Evolutionary conservation across 1,140 invertebrate species (phyloP).

Genomic region (Caenorhabditis inopinata): DNA sequence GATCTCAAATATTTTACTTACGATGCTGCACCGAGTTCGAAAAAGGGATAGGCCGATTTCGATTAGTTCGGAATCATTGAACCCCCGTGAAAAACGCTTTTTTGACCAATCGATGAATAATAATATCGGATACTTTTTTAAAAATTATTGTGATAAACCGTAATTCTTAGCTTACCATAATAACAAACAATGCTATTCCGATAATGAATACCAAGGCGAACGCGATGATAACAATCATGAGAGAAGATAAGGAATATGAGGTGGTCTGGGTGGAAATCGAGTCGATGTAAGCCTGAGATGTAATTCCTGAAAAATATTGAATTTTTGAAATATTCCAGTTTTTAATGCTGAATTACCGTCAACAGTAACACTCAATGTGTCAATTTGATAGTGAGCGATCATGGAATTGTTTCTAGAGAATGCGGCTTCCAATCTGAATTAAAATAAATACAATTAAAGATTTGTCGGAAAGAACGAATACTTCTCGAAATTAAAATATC

Average conservation of each 20-base stretch:
- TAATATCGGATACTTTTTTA: neutral
- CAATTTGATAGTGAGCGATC: constrained; percentile 1
- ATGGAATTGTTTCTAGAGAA: constrained; percentile 4
- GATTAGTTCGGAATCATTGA: too few species aligned
- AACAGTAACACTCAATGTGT: neutral
- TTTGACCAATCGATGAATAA: too few species aligned
- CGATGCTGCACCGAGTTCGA: too few species aligned
- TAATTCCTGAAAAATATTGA: neutral
- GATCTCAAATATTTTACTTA: too few species aligned
- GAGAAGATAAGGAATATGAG: neutral
- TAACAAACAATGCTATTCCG: neutral
- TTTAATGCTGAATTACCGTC: neutral
- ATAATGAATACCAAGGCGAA: neutral
- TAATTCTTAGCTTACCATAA: neutral
- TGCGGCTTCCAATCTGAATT: constrained; percentile 16
- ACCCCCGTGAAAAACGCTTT: too few species aligned
- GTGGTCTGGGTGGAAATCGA: constrained; percentile 11
- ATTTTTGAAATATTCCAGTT: too few species aligned
- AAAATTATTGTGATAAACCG: neutral
- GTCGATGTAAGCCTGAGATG: constrained; percentile 12
- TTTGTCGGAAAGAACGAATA: too few species aligned
- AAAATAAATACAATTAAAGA: too few species aligned
- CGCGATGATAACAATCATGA: neutral
- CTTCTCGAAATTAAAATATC: too few species aligned
- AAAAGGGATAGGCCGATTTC: too few species aligned